Percentiles rank a stretch among this genome's conserved stretches.
Conservation (phyloP, 23 tunicate genomes). For the Styela plicata region DNA sequence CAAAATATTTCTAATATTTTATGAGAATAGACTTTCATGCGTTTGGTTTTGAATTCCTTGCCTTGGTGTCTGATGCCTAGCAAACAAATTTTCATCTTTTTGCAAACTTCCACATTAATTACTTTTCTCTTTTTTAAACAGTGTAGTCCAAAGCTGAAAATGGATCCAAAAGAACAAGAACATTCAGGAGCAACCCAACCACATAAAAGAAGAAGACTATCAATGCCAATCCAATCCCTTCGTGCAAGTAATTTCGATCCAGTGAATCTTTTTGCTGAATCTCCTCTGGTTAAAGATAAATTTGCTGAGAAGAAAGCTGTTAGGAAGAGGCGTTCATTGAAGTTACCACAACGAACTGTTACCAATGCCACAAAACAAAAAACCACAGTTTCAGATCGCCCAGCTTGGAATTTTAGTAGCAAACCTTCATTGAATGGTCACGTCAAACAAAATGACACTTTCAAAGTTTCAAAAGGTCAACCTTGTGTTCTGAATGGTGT, state of each 20-base stretch:
- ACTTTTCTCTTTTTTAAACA: no score
- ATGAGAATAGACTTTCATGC: no score
- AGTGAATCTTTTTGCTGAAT: not conserved
- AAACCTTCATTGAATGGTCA: not conserved
- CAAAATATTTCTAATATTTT: no score
- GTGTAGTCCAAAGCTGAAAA: not conserved
- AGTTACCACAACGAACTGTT: not conserved
- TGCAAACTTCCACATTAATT: not conserved
- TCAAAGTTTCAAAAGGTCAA: not conserved
- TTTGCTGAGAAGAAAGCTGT: not conserved
- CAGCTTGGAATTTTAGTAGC: not conserved
- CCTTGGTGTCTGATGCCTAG: no score
- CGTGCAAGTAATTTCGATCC: not conserved
- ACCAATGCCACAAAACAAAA: not conserved
- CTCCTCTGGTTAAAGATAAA: not conserved
- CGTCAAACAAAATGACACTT: not conserved
- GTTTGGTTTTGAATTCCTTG: no score
- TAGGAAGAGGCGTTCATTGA: not conserved
- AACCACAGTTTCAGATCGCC: not conserved
- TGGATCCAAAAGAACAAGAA: not conserved
- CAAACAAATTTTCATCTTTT: no score
- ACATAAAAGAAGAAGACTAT: not conserved
- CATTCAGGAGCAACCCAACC: not conserved
- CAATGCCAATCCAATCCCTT: not conserved
- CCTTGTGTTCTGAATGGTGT: no score